Base-by-base conservation (phyloP, 2,113 vertebrate species). In the Corythaeola cristata region DNA sequence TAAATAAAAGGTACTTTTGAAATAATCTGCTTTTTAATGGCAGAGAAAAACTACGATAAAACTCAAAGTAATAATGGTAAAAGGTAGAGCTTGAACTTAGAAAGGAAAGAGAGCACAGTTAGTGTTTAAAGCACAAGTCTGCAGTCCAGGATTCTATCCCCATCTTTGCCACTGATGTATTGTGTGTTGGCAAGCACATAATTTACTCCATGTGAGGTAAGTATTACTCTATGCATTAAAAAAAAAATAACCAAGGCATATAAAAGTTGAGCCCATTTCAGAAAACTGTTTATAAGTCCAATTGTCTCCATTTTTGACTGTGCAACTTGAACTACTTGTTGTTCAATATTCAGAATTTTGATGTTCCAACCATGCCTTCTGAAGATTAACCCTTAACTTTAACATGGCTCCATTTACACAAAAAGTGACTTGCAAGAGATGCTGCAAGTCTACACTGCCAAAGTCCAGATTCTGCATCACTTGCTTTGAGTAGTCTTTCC, bases 141-240 rank as follows among this genome's bases (percentile, higher is more conserved):
- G 59, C 39, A 94, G 69, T 39, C 60, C 68, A 62, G 24, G 28
- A 80, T 67, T 94, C 74, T 88, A 67, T 72, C 58, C 63, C 47
- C 5, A 4, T 80, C 52, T 96, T 93, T 86, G 24, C 30, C 39
- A 56, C 24, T 84, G 49, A 81, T 8, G 26, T 47, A 89, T 86
- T 96, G 41, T 93, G 47, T 71, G 22, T 60, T 75, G 80, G 44
- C 62, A 95, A 92, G 64, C 32, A 60, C n/a, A 11, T 90, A 84
- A 92, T 93, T 95, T 92, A 50, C 93, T 94, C 86, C 56, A 49
- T 68, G 33, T 75, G 88, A 81, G 22, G 50, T 75, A 86, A 71
- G 60, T 83, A 74, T 92, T 93, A 73, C 80, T 92, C 79, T 56
- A 37, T 50, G 62, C 47, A 78, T 47, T 75, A 44, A 39, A 88